Conservation (phyloP, 1,140 invertebrate species). For the Cardiocondyla obscurior region DNA sequence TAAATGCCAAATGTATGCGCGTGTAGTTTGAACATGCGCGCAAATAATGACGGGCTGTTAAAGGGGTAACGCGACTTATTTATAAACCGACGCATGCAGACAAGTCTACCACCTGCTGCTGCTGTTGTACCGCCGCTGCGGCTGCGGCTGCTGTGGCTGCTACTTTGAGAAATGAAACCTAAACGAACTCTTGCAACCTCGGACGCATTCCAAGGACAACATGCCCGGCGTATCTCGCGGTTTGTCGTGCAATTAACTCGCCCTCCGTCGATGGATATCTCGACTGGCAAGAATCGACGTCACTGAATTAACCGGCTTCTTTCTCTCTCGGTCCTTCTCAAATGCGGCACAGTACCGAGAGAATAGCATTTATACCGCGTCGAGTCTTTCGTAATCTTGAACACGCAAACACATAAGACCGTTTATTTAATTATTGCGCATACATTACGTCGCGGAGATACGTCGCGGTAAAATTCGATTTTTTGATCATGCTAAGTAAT, state of each 20-base stretch:
- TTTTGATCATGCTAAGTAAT: neutral
- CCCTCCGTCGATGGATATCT: slow-evolving; percentile 9
- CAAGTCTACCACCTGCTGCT: slow-evolving; percentile 31
- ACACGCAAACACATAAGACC: neutral
- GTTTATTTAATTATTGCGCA: slow-evolving; percentile 27
- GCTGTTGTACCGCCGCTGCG: neutral
- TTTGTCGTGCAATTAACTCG: slow-evolving; percentile 53
- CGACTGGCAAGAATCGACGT: slow-evolving; percentile 29
- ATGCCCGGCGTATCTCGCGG: slow-evolving; percentile 11
- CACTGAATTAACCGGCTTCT: slow-evolving; percentile 33
- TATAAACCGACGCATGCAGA: slow-evolving; percentile 57
- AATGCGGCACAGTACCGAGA: neutral
- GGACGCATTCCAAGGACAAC: slow-evolving; percentile 35
- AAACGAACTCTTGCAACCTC: slow-evolving; percentile 9
- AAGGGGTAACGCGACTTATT: slow-evolving; percentile 55
- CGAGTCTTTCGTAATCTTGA: neutral
- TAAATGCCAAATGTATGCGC: slow-evolving; percentile 1
- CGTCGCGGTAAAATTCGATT: neutral
- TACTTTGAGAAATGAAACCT: neutral
- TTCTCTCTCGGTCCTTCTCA: neutral
- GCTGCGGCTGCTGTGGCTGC: neutral
- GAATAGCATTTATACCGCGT: neutral
- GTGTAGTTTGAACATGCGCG: neutral
- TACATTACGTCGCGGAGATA: slow-evolving; percentile 9
- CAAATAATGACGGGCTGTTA: slow-evolving; percentile 47